phyloP scores from a whole-genome alignment of 2,797 vertebrate species.

The Sebastes nivosus region DNA sequence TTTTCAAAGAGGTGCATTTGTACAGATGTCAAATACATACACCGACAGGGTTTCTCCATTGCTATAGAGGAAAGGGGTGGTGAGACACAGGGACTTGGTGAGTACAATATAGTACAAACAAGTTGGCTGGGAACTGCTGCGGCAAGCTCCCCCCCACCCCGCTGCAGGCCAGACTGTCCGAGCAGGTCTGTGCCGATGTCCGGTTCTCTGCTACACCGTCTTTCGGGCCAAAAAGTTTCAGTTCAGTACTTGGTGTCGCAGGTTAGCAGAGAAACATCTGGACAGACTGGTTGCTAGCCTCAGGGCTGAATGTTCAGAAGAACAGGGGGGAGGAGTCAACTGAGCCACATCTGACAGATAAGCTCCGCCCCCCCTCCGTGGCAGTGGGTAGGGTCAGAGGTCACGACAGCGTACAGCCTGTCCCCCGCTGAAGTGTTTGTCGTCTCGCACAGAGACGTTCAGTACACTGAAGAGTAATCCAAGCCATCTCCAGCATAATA shows the following conservation, averaged over 20 bases:
- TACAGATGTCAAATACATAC: constrained; percentile 85
- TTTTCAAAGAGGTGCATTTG: constrained; percentile 82
- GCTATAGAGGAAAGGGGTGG: constrained; percentile 73
- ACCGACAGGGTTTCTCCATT: constrained; percentile 75
- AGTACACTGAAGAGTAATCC: constrained; percentile 70
- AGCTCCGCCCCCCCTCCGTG: constrained; percentile 60
- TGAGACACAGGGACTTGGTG: constrained; percentile 77
- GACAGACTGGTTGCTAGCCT: constrained; percentile 59
- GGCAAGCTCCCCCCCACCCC: constrained; percentile 55
- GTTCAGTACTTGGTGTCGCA: constrained; percentile 61
- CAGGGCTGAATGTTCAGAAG: constrained; percentile 62
- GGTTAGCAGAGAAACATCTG: constrained; percentile 58
- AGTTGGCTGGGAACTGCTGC: constrained; percentile 70
- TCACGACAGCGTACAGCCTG: constrained; percentile 51
- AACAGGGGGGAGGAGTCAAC: constrained; percentile 51
- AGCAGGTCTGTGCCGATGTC: constrained; percentile 63
- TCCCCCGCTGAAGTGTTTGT: constrained; percentile 72
- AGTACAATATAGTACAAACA: constrained; percentile 80
- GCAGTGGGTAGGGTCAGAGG: constrained; percentile 72
- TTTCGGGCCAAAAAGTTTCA: constrained; percentile 33
- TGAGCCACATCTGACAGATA: constrained; percentile 51
- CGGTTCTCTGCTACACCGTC: constrained; percentile 50
- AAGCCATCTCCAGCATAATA: constrained; percentile 78
- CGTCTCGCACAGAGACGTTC: constrained; percentile 62
- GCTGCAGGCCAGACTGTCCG: constrained; percentile 60